phyloP scores from a whole-genome alignment of 2,888 invertebrate species.

The Gari tellinella region DNA sequence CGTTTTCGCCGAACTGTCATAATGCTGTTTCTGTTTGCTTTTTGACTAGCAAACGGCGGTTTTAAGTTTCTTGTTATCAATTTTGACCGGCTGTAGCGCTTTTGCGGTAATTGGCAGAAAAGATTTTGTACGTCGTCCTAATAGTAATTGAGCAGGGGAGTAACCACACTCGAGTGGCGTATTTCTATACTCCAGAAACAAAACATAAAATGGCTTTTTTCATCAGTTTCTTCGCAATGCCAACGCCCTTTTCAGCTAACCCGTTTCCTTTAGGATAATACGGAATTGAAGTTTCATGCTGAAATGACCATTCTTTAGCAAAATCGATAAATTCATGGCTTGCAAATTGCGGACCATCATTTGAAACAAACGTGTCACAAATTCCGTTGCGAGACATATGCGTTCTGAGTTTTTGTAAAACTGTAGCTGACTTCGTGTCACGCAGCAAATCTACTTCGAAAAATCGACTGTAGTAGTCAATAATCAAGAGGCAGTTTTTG shows the following conservation, averaged over 20 bases:
- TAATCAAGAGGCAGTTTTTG: no score
- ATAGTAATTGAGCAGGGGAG: constrained; percentile 46
- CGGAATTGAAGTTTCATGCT: constrained; percentile 38
- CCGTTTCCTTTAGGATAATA: constrained; percentile 40
- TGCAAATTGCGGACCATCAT: constrained; percentile 51
- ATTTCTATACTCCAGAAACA: constrained; percentile 53
- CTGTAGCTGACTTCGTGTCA: constrained; percentile 25
- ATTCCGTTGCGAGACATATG: constrained; percentile 50
- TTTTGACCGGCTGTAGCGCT: no score
- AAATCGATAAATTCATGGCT: constrained; percentile 37
- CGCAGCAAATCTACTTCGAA: constrained; percentile 48
- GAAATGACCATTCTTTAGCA: constrained; percentile 42
- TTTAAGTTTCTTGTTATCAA: no score
- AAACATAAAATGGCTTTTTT: no score
- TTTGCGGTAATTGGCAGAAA: no score
- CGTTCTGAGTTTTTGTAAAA: constrained; percentile 41
- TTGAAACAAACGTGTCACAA: constrained; percentile 33
- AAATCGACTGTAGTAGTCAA: no score
- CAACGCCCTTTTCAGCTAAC: constrained; percentile 42
- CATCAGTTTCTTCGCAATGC: constrained; percentile 46
- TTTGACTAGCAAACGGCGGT: no score
- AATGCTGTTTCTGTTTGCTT: no score
- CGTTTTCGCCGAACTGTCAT: no score
- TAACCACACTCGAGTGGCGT: constrained; percentile 49
- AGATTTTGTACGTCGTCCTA: constrained; percentile 31